Evolutionary conservation across 2,888 invertebrate genomes (phyloP).

Genomic region (Macrophya annulata): DNA sequence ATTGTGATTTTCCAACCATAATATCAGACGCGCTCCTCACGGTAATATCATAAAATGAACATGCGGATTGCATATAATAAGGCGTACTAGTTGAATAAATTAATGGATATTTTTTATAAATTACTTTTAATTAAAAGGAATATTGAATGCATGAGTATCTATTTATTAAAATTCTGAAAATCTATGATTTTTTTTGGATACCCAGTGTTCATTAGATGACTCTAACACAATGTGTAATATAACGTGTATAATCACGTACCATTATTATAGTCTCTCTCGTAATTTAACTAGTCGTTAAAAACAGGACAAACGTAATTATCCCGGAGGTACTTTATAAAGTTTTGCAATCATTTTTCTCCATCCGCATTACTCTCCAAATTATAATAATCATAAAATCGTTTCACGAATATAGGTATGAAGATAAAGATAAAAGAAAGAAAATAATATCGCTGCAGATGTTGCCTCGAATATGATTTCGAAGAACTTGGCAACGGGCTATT

Average conservation of each 20-base stretch:
- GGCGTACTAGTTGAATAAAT: not conserved
- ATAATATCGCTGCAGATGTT: not conserved
- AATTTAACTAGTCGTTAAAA: not conserved
- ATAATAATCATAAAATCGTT: not conserved
- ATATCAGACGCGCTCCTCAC: too few species aligned
- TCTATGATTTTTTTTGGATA: not conserved
- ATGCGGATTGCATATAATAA: not conserved
- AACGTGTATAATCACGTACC: not conserved
- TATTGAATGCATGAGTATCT: not conserved
- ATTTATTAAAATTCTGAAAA: not conserved
- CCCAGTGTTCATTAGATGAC: not conserved
- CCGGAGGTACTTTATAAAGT: too few species aligned
- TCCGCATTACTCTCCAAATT: not conserved
- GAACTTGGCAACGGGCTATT: slow-evolving; percentile 16
- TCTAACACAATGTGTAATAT: not conserved
- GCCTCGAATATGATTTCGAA: not conserved
- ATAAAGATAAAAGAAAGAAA: too few species aligned
- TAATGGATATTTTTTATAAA: not conserved
- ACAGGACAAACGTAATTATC: not conserved
- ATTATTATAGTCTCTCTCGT: not conserved
- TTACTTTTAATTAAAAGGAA: not conserved
- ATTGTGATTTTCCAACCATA: not conserved
- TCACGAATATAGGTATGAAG: not conserved
- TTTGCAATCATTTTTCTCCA: not conserved
- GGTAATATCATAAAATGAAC: too few species aligned